Evolutionary conservation across 2,797 vertebrate genomes (phyloP).

Genomic region (Petrocephalus schoutedeni): DNA sequence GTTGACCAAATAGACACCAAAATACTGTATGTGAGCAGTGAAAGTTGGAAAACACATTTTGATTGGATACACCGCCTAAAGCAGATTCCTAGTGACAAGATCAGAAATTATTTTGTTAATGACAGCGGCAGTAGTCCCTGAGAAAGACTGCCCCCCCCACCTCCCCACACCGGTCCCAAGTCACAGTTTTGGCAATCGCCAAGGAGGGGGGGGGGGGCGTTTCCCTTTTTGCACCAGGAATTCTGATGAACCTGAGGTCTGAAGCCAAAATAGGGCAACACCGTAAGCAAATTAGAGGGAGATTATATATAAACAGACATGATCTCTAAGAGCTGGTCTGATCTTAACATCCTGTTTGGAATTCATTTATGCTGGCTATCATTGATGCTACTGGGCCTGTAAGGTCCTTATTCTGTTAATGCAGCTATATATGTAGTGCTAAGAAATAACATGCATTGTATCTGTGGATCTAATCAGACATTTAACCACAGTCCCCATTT

Average conservation of each 20-base stretch:
- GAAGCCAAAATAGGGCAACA: not conserved
- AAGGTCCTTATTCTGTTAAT: not conserved
- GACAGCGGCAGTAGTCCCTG: constrained; percentile 8
- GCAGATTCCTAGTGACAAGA: not conserved
- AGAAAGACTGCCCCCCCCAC: constrained; percentile 6
- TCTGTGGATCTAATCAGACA: not conserved
- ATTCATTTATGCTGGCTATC: not conserved
- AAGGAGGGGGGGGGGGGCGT: too few relatives aligned
- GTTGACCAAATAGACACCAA: not conserved
- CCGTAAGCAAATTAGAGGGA: not conserved
- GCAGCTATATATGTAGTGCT: not conserved
- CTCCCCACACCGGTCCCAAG: not conserved
- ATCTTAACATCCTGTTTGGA: not conserved
- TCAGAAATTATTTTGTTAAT: constrained; percentile 12
- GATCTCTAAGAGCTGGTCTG: not conserved
- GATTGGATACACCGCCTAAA: not conserved
- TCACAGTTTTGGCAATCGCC: constrained; percentile 13
- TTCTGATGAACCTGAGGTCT: constrained; percentile 14
- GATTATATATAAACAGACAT: not conserved
- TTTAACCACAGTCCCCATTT: not conserved
- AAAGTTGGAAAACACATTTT: not conserved
- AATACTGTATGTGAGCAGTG: not conserved
- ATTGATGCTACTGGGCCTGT: not conserved
- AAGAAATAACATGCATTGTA: not conserved
- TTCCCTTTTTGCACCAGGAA: constrained; percentile 7